Conservation (phyloP, 2,888 invertebrate species). For the Petrolisthes manimaculis region DNA sequence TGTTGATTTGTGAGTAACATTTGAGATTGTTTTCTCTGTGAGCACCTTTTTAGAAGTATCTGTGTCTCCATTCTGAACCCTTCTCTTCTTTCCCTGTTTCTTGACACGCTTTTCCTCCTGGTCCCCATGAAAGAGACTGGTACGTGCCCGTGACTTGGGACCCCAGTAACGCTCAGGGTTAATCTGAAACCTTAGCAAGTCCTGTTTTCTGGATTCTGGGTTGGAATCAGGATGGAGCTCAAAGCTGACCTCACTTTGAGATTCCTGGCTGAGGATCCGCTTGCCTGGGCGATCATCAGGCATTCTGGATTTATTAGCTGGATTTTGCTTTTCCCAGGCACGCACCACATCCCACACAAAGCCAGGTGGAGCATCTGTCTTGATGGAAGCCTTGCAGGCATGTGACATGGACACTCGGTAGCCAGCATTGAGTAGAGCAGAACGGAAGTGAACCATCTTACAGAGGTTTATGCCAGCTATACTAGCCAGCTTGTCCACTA, state of each 20-base stretch:
- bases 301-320: conserved; percentile 47
- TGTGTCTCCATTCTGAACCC: background rate
- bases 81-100: conserved; percentile 59
- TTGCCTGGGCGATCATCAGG: conserved; percentile 68
- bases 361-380: conserved; percentile 88
- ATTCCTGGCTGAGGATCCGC: conserved; percentile 78
- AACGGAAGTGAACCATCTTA: conserved; percentile 80
- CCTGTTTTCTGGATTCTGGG: conserved; percentile 78
- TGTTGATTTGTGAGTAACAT: no score
- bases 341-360: conserved; percentile 94
- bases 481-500: conserved; percentile 82
- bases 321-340: conserved; percentile 76
- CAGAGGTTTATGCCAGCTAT: conserved; percentile 80
- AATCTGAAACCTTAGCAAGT: conserved; percentile 83
- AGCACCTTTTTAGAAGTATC: background rate
- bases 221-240: conserved; percentile 80
- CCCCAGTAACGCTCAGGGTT: conserved; percentile 94
- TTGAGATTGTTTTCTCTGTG: no score
- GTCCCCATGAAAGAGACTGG: conserved; percentile 72
- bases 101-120: conserved; percentile 52
- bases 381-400: conserved; percentile 86
- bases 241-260: conserved; percentile 75
- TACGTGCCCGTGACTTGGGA: conserved; percentile 84
- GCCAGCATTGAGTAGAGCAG: conserved; percentile 90
- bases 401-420: conserved; percentile 94